Base-by-base conservation (phyloP, 2,888 invertebrate species). In the Zaprionus lineosus region DNA sequence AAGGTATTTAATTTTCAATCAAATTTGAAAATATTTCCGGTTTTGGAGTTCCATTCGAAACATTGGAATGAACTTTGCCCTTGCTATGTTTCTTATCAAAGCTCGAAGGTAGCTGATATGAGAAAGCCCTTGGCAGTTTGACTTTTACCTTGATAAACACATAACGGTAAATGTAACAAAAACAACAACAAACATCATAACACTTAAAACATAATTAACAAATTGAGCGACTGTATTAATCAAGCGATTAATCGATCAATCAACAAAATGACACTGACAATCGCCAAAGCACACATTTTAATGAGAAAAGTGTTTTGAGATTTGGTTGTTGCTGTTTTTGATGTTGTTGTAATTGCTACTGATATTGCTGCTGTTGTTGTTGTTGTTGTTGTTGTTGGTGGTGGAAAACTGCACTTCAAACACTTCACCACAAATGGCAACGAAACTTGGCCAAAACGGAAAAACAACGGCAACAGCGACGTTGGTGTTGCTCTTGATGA, bases 161-260 rank as follows among this genome's bases (percentile, higher is more conserved):
- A 37, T 12, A 24, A 28, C 29, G 34, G 8, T 43, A 44, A 34
- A 15, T 39, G 8, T 26, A 43, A 8, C 12, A 50, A 33, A 9
- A 46, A 44, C 16, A 40, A 26, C 6, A 53, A 8, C 11, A 50
- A 19, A 11, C 24, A 26, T 28, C 48, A 48, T n/a, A 34, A 9
- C 15, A 37, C 18, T 56, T 70, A 64, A 57, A 74, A 65, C 66
- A 74, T 55, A 69, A 77, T 72, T 69, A 60, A 41, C 65, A 55
- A 66, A 60, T 69, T 74, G 65, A 60, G 24, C 65, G 43, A 46
- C 58, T 66, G 50, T 60, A 71, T 56, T 75, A 79, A 74, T 78
- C 76, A 71, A 74, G 68, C 79, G 62, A 74, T 76, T 76, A 74
- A 74, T 70, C 74, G 76, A 74, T 77, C 66, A 77, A 74, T 78